Evolutionary conservation across 2,888 invertebrate species (phyloP), one percentile per base, ranked within the genome.

Genomic region (Rotaria socialis): DNA sequence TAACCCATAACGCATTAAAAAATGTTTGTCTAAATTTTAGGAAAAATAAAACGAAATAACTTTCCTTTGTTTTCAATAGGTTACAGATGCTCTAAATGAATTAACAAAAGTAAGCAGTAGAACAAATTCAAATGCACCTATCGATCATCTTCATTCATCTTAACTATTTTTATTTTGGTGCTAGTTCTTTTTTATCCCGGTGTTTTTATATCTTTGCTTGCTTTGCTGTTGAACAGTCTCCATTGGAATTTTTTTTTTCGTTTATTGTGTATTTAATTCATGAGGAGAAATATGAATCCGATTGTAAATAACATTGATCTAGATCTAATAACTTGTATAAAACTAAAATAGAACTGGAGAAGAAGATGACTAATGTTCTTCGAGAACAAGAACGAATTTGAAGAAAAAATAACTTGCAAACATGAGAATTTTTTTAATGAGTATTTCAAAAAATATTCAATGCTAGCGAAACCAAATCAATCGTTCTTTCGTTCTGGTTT

Each of bases 81-180:
- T 80, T 2, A 80, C 80, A 22, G 47, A 80, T 80, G 47, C n/a
- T 47, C 80, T 80, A 47, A 43, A 80, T 47, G 80, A 80, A 80
- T 80, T 80, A 47, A 24, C 80, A 22, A 80, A 80, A 47, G 19
- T 80, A 24, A 80, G 80, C 35, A 67, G 67, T 41, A 19, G 67
- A 27, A 16, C 35, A 41, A 67, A 0, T 19, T 27, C 35, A 19
- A 67, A 35, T 41, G 16, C 67, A 35, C 35, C 67, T 1, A 41
- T 67, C 7, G 14, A 67, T 19, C 67, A 19, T 67, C 19, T 67
- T 67, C 35, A 41, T 19, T 67, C 67, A 0, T 19, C 5, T 0
- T 67, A 67, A 8, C 35, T 35, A 35, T 35, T 67, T 35, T 35
- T 19, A 11, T 35, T 2, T 67, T 35, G 67, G 35, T 67, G 27